phyloP scores from a whole-genome alignment of 2,888 invertebrate species.

The Patella pellucida region DNA sequence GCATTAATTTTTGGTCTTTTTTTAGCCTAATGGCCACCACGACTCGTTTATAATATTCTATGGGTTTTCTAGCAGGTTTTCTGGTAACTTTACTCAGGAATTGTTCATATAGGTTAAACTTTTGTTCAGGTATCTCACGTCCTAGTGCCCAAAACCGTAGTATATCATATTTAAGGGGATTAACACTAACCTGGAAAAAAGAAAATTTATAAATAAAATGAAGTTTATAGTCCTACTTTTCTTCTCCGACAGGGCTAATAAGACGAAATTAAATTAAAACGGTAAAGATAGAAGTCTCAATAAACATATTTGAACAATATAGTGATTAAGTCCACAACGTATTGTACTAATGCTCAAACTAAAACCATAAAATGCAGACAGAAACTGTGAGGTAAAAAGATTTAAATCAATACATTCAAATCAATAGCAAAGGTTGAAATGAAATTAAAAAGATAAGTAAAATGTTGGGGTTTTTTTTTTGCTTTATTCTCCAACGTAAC shows the following conservation, averaged over 20 bases:
- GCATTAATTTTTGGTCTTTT: conserved; percentile 65
- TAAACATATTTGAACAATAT: neutral
- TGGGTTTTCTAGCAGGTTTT: conserved; percentile 38
- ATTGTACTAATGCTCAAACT: neutral
- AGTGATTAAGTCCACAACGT: neutral
- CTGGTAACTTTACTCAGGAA: conserved; percentile 27
- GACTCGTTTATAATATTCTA: conserved; percentile 66
- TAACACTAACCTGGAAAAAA: conserved; percentile 62
- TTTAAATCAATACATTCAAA: too few relatives aligned
- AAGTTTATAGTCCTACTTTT: neutral
- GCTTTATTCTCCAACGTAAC: too few relatives aligned
- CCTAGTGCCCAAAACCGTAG: conserved; percentile 69
- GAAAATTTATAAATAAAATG: conserved; percentile 11
- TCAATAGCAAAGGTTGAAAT: too few relatives aligned
- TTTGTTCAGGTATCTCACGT: conserved; percentile 53
- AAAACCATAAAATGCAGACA: too few relatives aligned
- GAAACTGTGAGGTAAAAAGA: too few relatives aligned
- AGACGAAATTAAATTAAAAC: neutral
- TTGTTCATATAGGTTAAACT: conserved; percentile 35
- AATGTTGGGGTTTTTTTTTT: too few relatives aligned
- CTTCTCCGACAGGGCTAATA: neutral
- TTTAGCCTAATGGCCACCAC: conserved; percentile 67
- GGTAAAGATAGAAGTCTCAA: neutral
- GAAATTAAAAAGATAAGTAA: too few relatives aligned
- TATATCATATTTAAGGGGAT: conserved; percentile 64